Evolutionary conservation across 2,113 vertebrate species (phyloP), one percentile per base, ranked within the genome.

Genomic region (Thalassarche chlororhynchos): DNA sequence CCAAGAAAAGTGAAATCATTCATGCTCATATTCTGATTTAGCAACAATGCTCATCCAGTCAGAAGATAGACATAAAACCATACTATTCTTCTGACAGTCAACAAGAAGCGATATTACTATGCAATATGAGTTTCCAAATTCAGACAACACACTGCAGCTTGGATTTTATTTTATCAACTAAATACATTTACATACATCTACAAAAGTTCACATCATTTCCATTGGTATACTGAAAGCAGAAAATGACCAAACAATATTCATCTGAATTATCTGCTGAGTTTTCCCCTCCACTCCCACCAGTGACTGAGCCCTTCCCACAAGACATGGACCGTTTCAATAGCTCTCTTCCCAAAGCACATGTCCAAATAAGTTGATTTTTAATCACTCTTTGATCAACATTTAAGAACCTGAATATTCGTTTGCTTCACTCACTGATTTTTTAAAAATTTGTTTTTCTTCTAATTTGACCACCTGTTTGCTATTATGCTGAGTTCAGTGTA

Each of bases 401-500:
- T 79, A 83, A 77, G 55, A 54, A 84, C 17, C 57, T 69, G 40
- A 69, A 71, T 71, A 61, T 71, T 74, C 13, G 4, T 92, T 72
- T 76, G 16, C 46, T 90, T 91, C 36, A 21, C 68, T 52, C 9
- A 7, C 49, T 38, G 47, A 47, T 74, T 80, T 82, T 90, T 75
- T 34, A 10, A 62, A 81, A 82, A 57, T 26, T 82, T 87, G 64
- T 92, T 97, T 96, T 95, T 61, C 84, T 93, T 75, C 61, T 84
- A 69, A 72, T 92, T 75, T 93, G 69, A 89, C 69, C 95, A 97
- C 90, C 90, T 97, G 94, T 87, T 97, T 96, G 94, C 84, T 93
- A 89, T 97, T 96, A 94, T 51, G 36, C 78, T 65, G 77, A 95
- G 84, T 93, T 97, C 93, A 84, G 69, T n/a, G 80, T 52, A 96